phyloP scores from a whole-genome alignment of 2,888 invertebrate genomes.

The Caenorhabditis doughertyi region DNA sequence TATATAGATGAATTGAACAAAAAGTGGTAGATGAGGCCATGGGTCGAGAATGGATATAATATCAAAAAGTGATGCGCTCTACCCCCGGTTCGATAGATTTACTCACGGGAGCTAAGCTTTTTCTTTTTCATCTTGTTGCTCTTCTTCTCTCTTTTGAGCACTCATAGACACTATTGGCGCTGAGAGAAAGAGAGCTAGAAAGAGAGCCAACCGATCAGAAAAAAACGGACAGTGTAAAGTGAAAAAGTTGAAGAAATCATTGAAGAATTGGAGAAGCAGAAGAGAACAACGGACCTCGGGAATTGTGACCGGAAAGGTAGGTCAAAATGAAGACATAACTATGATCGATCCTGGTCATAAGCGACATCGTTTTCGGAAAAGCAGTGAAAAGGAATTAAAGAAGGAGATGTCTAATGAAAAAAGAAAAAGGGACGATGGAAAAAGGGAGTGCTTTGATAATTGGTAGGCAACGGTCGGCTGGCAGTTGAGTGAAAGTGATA shows the following conservation, averaged over 20 bases:
- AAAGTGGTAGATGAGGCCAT: constrained; percentile 6
- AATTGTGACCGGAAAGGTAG: constrained; percentile 38
- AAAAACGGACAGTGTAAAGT: constrained; percentile 53
- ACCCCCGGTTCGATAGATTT: constrained; percentile 19
- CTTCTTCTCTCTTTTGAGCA: constrained; percentile 46
- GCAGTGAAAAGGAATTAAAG: constrained; percentile 22
- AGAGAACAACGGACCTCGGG: background rate
- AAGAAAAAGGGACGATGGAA: constrained; percentile 19
- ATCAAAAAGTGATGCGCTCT: constrained; percentile 30
- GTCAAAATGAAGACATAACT: constrained; percentile 48
- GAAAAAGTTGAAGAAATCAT: constrained; percentile 21
- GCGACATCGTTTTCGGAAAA: constrained; percentile 6
- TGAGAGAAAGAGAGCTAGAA: constrained; percentile 16
- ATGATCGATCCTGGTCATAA: constrained; percentile 55
- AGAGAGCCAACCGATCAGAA: constrained; percentile 13
- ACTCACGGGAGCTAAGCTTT: constrained; percentile 48
- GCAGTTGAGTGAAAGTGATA: constrained; percentile 62
- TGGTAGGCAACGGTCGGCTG: constrained; percentile 59
- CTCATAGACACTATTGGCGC: constrained; percentile 60
- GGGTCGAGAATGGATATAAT: constrained; percentile 8
- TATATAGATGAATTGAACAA: background rate
- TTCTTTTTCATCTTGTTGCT: constrained; percentile 51
- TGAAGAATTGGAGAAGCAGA: constrained; percentile 12
- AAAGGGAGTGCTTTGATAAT: constrained; percentile 45
- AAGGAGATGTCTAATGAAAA: constrained; percentile 52